Evolutionary conservation across 2,797 vertebrate genomes (phyloP).

Genomic region (Tamandua tetradactyla): DNA sequence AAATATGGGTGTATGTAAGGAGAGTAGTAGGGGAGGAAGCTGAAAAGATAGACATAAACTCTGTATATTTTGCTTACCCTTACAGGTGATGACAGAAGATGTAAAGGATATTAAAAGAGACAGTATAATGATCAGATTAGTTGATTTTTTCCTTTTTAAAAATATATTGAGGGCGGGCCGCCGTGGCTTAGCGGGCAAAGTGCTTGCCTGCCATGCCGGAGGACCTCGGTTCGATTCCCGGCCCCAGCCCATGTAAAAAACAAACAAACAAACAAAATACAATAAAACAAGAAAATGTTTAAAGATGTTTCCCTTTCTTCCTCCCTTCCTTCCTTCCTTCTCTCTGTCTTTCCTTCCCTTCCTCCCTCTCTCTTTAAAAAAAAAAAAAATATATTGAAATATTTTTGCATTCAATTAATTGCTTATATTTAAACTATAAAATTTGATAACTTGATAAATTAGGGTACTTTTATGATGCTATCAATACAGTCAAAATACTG

Average conservation of each 20-base stretch:
- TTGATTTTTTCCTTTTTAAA: neutral
- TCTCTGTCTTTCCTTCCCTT: no score
- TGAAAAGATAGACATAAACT: neutral
- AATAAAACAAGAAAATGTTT: no score
- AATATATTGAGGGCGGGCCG: no score
- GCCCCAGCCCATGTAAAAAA: no score
- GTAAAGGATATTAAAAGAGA: slow-evolving; percentile 29
- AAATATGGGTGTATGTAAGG: neutral
- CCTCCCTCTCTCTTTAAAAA: no score
- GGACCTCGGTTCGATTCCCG: no score
- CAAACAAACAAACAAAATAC: no score
- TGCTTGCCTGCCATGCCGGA: no score
- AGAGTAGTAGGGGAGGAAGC: neutral
- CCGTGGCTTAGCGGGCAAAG: no score
- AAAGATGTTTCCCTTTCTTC: no score
- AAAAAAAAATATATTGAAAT: neutral
- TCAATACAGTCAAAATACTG: neutral
- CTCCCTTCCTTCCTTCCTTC: no score
- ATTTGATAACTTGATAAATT: slow-evolving; percentile 17
- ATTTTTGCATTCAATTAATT: neutral
- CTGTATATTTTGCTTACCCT: neutral
- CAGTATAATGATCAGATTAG: neutral
- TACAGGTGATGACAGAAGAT: neutral
- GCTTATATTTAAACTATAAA: no score
- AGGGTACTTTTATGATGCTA: neutral